Percentiles rank a stretch among this genome's conserved stretches.
Conservation (phyloP, 2,113 vertebrate genomes). For the Cyphomyrus discorhynchus region DNA sequence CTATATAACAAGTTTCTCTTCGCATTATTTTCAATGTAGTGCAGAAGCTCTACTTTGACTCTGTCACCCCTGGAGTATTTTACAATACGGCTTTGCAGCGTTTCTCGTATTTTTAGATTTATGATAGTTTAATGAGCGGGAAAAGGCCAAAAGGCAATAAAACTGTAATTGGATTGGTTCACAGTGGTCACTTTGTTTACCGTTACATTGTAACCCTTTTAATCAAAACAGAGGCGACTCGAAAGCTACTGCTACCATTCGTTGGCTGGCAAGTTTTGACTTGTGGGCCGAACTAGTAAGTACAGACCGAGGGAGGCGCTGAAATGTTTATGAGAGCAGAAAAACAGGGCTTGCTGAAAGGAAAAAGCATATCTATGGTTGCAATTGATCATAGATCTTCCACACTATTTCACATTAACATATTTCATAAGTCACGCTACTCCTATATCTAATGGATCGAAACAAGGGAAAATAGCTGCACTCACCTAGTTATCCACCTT, state of each 20-base stretch:
- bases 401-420: neutral
- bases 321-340: neutral
- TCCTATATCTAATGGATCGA: neutral
- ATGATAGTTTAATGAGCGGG: neutral
- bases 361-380: neutral
- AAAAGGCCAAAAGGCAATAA: neutral
- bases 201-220: neutral
- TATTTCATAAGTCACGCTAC: neutral
- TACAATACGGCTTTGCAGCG: neutral
- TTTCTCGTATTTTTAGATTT: neutral
- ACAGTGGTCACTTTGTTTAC: neutral
- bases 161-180: neutral
- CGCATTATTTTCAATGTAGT: neutral
- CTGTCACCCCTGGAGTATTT: neutral
- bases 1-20: neutral
- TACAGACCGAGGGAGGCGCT: neutral
- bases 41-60: neutral
- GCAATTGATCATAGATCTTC: neutral
- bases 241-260: neutral
- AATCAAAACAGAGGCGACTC: too few species aligned
- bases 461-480: neutral
- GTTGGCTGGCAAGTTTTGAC: neutral
- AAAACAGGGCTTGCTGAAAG: neutral
- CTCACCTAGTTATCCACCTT: neutral
- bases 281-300: neutral